A percentile compares a stretch with the other conserved stretches of the same genome.
Conservation (phyloP, 1,140 invertebrate species). For the Radopholus similis region DNA sequence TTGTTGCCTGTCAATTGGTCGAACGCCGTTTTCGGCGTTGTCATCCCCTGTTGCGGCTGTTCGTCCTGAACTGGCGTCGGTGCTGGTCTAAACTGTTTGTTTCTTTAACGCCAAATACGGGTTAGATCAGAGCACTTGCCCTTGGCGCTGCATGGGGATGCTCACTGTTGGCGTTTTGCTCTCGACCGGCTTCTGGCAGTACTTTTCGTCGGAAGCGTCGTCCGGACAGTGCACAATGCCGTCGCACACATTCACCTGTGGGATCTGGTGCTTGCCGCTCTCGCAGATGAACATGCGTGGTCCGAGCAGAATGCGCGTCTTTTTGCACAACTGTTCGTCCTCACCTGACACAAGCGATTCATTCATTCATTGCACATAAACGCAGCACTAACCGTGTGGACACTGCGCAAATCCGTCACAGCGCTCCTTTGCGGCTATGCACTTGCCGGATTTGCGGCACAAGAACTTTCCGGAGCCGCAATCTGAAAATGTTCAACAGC, state of each 20-base stretch:
- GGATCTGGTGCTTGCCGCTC: slow-evolving; percentile 63
- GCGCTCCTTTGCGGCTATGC: slow-evolving; percentile 42
- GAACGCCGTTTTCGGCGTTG: slow-evolving; percentile 10
- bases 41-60: not conserved
- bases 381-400: slow-evolving; percentile 40
- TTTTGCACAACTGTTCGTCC: slow-evolving; percentile 55
- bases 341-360: slow-evolving; percentile 26
- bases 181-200: slow-evolving; percentile 19
- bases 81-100: not conserved
- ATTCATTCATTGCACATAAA: not conserved
- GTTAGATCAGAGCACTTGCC: no score
- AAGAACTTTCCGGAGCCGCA: slow-evolving; percentile 51
- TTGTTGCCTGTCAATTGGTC: not conserved
- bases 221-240: slow-evolving; percentile 72
- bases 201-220: slow-evolving; percentile 70
- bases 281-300: slow-evolving; percentile 31
- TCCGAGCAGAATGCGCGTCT: not conserved
- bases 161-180: not conserved
- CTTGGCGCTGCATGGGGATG: no score
- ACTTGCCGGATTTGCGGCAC: slow-evolving; percentile 54
- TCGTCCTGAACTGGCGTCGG: not conserved
- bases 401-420: slow-evolving; percentile 53
- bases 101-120: not conserved
- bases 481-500: slow-evolving; percentile 25
- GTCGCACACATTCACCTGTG: slow-evolving; percentile 74